A percentile compares a stretch with the other conserved stretches of the same genome.
phyloP scores from a whole-genome alignment of 1,140 invertebrate species.

The Cherax quadricarinatus region DNA sequence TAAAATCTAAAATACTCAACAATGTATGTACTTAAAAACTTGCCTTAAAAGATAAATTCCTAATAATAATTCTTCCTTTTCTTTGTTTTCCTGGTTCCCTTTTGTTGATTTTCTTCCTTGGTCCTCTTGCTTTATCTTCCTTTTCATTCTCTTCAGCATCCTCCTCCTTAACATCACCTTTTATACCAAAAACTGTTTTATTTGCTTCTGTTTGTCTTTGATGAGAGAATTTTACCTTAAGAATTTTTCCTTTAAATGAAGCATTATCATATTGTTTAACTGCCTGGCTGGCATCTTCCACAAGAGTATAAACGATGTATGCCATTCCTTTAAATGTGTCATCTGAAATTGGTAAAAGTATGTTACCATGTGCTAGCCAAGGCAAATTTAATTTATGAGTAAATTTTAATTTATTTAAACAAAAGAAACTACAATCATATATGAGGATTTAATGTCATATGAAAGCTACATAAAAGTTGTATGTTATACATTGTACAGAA shows the following conservation, averaged over 20 bases:
- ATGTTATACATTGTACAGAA: too few species aligned
- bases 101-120: background rate
- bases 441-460: too few species aligned
- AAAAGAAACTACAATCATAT: too few species aligned
- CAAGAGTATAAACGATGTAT: conserved; percentile 14
- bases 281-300: conserved; percentile 19
- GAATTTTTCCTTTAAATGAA: conserved; percentile 7
- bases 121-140: background rate
- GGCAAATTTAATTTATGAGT: background rate
- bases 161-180: background rate
- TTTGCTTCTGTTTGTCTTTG: background rate
- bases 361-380: background rate
- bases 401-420: too few species aligned
- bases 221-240: conserved; percentile 33
- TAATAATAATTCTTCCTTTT: conserved; percentile 53
- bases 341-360: conserved; percentile 35
- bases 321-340: conserved; percentile 36
- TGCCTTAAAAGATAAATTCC: conserved; percentile 54
- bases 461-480: too few species aligned
- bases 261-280: background rate
- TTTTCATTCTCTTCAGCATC: conserved; percentile 17
- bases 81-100: background rate
- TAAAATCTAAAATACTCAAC: background rate
- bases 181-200: too few species aligned
- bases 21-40: background rate